Conservation (phyloP, 2,888 invertebrate species). For the Anoncus sp. region DNA sequence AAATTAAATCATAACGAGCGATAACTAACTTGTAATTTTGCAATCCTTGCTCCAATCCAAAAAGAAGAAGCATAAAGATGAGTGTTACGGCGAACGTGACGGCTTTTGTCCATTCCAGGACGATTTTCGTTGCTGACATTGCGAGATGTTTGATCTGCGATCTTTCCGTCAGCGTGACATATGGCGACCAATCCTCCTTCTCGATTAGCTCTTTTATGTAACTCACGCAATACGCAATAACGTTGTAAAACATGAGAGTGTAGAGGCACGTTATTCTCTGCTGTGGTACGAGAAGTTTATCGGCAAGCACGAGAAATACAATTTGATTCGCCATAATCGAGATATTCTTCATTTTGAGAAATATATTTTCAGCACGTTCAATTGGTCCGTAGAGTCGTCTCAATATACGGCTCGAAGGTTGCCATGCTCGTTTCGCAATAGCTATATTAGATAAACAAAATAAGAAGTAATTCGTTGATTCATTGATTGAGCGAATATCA, state of each 20-base stretch:
- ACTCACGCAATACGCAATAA: slow-evolving; percentile 90
- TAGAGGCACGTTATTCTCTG: slow-evolving; percentile 88
- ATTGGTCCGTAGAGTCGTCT: slow-evolving; percentile 85
- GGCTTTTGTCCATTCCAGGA: slow-evolving; percentile 92
- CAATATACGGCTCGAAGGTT: slow-evolving; percentile 71
- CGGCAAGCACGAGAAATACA: slow-evolving; percentile 90
- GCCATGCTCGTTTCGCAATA: slow-evolving; percentile 69
- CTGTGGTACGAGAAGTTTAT: slow-evolving; percentile 86
- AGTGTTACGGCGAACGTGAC: slow-evolving; percentile 91
- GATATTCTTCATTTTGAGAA: slow-evolving; percentile 89
- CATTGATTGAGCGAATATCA: too few species aligned
- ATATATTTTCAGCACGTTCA: slow-evolving; percentile 87
- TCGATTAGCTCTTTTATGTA: slow-evolving; percentile 90
- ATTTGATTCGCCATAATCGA: slow-evolving; percentile 90
- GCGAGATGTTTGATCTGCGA: slow-evolving; percentile 91
- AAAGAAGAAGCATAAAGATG: slow-evolving; percentile 90
- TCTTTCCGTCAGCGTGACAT: slow-evolving; percentile 89
- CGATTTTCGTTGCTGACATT: slow-evolving; percentile 92
- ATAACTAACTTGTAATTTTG: slow-evolving; percentile 87
- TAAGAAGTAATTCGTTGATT: too few species aligned
- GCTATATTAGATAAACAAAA: too few species aligned
- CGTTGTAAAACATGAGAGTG: slow-evolving; percentile 93
- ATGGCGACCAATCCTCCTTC: slow-evolving; percentile 91
- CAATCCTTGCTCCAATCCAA: slow-evolving; percentile 90
- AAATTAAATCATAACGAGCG: not conserved